Conservation (phyloP, 2,888 invertebrate genomes). For the Tryphoninae sp. region DNA sequence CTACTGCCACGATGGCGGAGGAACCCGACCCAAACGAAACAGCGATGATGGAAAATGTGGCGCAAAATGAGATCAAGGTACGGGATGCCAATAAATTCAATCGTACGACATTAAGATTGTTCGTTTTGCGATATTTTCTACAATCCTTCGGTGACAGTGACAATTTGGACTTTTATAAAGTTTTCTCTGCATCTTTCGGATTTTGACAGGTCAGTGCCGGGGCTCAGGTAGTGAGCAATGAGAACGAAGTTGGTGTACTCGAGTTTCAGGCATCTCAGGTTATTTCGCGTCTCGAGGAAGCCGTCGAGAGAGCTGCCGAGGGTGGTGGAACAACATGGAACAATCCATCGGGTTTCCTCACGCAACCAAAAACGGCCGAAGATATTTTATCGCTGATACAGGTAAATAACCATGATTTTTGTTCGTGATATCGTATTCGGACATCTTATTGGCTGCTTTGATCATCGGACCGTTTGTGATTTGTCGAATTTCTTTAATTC, state of each 20-base stretch:
- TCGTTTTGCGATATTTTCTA: constrained; percentile 6
- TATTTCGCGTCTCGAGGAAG: constrained; percentile 87
- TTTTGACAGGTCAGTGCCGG: constrained; percentile 79
- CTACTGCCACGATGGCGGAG: constrained; percentile 81
- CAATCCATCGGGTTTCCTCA: constrained; percentile 83
- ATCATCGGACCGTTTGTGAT: neutral
- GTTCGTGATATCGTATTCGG: neutral
- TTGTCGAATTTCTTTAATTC: constrained; percentile 34
- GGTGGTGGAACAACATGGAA: constrained; percentile 82
- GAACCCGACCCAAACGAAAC: constrained; percentile 77
- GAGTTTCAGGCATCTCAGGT: constrained; percentile 89
- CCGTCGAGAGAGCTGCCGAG: constrained; percentile 81
- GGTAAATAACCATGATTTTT: constrained; percentile 61
- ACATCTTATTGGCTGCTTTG: neutral
- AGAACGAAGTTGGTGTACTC: constrained; percentile 79
- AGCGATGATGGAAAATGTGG: constrained; percentile 77
- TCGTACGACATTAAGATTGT: constrained; percentile 42
- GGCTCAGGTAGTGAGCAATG: constrained; percentile 64
- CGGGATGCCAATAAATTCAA: constrained; percentile 51
- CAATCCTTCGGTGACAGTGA: neutral
- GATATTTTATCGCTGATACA: constrained; percentile 83
- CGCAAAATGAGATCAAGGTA: constrained; percentile 77
- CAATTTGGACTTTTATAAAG: neutral
- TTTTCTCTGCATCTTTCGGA: constrained; percentile 23
- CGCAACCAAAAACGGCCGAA: constrained; percentile 82